Conservation (phyloP, 30 jellyfish, hydroid and myxozoan species). For the Aurelia coerulea region DNA sequence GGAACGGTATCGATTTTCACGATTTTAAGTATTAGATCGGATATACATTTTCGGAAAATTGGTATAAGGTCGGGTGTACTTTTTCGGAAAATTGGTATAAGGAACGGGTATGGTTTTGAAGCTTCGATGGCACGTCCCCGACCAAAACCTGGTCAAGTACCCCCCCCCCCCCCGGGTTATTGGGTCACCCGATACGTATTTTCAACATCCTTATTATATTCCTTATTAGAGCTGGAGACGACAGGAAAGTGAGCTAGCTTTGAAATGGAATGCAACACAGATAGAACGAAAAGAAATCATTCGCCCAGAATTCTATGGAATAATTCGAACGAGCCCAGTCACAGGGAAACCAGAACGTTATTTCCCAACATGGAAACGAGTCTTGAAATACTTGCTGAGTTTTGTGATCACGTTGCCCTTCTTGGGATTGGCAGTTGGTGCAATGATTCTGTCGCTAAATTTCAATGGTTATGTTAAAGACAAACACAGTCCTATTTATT, state of each 20-base stretch:
- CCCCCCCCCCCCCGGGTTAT: too few relatives aligned
- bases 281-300: conserved; percentile 78
- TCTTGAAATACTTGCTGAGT: conserved; percentile 72
- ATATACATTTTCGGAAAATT: too few relatives aligned
- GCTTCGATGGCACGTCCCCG: too few relatives aligned
- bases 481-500: conserved; percentile 85
- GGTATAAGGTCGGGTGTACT: too few relatives aligned
- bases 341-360: conserved; percentile 87
- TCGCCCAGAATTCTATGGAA: conserved; percentile 91
- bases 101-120: too few relatives aligned
- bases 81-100: too few relatives aligned
- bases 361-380: conserved; percentile 89
- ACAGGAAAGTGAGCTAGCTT: conserved; percentile 83
- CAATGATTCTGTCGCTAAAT: conserved; percentile 89
- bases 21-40: too few relatives aligned
- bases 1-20: too few relatives aligned
- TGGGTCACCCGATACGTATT: too few relatives aligned
- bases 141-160: too few relatives aligned
- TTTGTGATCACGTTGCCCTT: conserved; percentile 81
- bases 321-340: conserved; percentile 69
- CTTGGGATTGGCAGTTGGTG: conserved; percentile 81
- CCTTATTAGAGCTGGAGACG: conserved; percentile 86
- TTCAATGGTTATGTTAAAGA: conserved; percentile 93
- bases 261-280: conserved; percentile 79
- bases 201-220: neutral